Evolutionary conservation across 1,140 invertebrate species (phyloP).

Genomic region (Ooceraea biroi): DNA sequence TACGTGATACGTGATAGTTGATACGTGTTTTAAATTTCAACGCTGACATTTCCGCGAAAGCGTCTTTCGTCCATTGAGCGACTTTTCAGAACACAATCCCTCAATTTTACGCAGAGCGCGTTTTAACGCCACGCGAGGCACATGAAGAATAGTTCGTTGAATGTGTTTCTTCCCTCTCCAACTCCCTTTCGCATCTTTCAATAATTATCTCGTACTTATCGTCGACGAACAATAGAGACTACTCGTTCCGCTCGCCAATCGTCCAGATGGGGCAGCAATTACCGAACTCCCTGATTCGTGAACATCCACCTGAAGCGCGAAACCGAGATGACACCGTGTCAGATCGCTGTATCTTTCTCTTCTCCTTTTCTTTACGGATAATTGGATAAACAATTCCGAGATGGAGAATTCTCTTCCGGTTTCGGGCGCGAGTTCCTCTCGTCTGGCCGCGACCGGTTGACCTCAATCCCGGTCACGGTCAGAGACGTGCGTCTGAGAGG

Average conservation of each 20-base stretch:
- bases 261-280: slow-evolving; percentile 49
- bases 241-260: slow-evolving; percentile 65
- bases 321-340: too few species aligned
- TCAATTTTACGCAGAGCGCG: slow-evolving; percentile 26
- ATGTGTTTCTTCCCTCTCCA: slow-evolving; percentile 4
- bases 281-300: too few species aligned
- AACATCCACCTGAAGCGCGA: background rate
- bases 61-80: background rate
- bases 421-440: slow-evolving; percentile 75
- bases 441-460: slow-evolving; percentile 87
- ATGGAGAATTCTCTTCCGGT: slow-evolving; percentile 36
- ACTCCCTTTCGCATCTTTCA: background rate
- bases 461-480: slow-evolving; percentile 85
- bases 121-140: background rate
- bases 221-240: slow-evolving; percentile 49
- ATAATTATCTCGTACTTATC: background rate
- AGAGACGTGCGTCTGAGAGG: slow-evolving; percentile 74
- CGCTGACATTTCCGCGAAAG: background rate
- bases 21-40: background rate
- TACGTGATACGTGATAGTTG: too few species aligned
- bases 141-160: slow-evolving; percentile 30
- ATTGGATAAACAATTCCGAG: slow-evolving; percentile 44
- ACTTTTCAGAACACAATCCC: background rate
- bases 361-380: background rate
- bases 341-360: too few species aligned